Evolutionary conservation across 2,797 vertebrate genomes (phyloP).

Genomic region (Microchirus variegatus): DNA sequence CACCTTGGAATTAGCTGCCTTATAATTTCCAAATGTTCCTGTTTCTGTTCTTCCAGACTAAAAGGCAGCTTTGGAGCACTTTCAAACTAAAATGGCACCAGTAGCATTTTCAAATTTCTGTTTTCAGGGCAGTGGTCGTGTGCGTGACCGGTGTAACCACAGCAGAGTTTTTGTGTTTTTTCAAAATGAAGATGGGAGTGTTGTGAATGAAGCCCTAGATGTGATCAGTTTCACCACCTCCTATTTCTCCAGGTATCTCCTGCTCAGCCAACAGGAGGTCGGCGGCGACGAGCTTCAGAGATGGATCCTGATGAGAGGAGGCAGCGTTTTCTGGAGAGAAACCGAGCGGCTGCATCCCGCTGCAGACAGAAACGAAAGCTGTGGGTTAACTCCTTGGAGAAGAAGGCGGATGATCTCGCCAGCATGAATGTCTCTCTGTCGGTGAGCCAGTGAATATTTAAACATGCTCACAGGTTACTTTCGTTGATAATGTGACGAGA

Average conservation of each 20-base stretch:
- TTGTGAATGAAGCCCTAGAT: not conserved
- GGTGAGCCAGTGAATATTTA: constrained; percentile 76
- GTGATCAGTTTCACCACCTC: not conserved
- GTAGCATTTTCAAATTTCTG: too few species aligned
- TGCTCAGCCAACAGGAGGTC: constrained; percentile 91
- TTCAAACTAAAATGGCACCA: too few species aligned
- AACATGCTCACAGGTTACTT: not conserved
- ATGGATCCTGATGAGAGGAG: constrained; percentile 94
- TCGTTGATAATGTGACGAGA: not conserved
- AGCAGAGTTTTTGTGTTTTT: not conserved
- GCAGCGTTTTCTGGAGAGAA: constrained; percentile 93
- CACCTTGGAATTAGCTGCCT: too few species aligned
- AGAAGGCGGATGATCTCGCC: constrained; percentile 95
- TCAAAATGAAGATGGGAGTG: too few species aligned
- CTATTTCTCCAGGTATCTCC: constrained; percentile 87
- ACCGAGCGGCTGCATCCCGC: constrained; percentile 92
- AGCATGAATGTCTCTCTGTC: constrained; percentile 91
- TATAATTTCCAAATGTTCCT: too few species aligned
- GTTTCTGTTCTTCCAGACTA: too few species aligned
- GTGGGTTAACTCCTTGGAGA: constrained; percentile 94
- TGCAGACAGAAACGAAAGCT: constrained; percentile 95
- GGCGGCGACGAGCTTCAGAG: constrained; percentile 87
- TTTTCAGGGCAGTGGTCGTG: too few species aligned
- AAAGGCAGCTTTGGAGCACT: too few species aligned
- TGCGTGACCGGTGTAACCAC: too few species aligned